Percentiles rank a stretch among this genome's conserved stretches.
Conservation (phyloP, 2,888 invertebrate species). For the Oxytorus armatus region DNA sequence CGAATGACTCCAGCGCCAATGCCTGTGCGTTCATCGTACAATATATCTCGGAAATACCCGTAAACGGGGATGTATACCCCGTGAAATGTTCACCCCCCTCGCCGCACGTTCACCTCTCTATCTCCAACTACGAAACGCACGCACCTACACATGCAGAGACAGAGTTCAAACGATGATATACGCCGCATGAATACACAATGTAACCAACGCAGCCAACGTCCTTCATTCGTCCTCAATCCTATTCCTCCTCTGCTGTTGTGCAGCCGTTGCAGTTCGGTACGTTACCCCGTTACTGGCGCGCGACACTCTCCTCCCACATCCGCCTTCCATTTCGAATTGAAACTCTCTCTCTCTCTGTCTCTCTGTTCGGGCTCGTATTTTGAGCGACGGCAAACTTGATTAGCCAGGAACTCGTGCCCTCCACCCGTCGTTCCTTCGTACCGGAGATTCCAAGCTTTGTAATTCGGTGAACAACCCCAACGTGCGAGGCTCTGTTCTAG, state of each 20-base stretch:
- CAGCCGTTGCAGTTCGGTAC: conserved; percentile 48
- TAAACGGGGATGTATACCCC: conserved; percentile 43
- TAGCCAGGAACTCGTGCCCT: conserved; percentile 53
- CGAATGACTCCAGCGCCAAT: conserved; percentile 52
- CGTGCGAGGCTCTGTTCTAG: background rate
- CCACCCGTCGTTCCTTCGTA: background rate
- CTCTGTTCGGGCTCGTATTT: conserved; percentile 58
- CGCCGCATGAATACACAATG: conserved; percentile 69
- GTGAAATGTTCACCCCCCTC: conserved; percentile 51
- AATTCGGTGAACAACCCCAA: conserved; percentile 43
- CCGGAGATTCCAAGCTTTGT: conserved; percentile 44
- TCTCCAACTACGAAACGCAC: background rate
- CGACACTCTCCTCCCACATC: background rate
- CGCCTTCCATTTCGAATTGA: conserved; percentile 43
- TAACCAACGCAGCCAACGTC: conserved; percentile 57
- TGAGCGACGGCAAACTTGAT: conserved; percentile 64
- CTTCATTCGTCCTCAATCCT: conserved; percentile 58
- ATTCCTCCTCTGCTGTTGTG: conserved; percentile 35
- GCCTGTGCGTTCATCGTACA: conserved; percentile 48
- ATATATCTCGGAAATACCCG: conserved; percentile 57
- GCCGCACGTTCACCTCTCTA: conserved; percentile 34
- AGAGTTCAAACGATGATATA: conserved; percentile 64
- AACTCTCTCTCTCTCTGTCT: conserved; percentile 37
- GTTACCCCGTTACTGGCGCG: conserved; percentile 17
- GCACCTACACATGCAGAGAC: background rate